Evolutionary conservation across 2,797 vertebrate genomes (phyloP).

Genomic region (Clangula hyemalis): DNA sequence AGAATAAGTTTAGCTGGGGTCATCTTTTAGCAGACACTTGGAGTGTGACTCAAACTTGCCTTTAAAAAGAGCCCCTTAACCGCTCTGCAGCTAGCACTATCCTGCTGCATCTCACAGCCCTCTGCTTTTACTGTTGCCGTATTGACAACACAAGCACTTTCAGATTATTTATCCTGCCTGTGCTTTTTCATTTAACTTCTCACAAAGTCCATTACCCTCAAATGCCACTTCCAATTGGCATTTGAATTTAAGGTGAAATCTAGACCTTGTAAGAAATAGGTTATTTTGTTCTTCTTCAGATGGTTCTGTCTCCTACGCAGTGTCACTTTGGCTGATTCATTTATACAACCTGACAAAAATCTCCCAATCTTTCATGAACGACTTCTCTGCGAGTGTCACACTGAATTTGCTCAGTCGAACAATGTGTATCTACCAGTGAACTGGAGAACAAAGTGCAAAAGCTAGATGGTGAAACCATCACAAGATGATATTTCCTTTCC

Average conservation of each 20-base stretch:
- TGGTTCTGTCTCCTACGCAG: slow-evolving; percentile 29
- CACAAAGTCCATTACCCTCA: slow-evolving; percentile 56
- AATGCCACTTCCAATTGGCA: slow-evolving; percentile 59
- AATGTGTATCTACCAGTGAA: neutral
- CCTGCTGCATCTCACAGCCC: neutral
- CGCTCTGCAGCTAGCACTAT: neutral
- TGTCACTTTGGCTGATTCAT: slow-evolving; percentile 69
- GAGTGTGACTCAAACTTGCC: rapidly evolving
- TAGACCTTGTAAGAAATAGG: slow-evolving; percentile 60
- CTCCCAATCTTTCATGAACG: slow-evolving; percentile 3
- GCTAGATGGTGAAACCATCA: neutral
- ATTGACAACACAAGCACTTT: neutral
- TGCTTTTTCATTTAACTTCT: slow-evolving; percentile 57
- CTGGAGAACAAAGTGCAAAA: neutral
- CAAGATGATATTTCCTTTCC: neutral
- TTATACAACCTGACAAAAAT: slow-evolving; percentile 65
- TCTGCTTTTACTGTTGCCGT: neutral
- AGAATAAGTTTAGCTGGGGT: neutral
- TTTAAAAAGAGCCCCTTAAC: neutral
- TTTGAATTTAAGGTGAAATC: slow-evolving; percentile 54
- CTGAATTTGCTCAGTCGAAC: slow-evolving; percentile 45
- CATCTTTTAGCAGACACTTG: neutral
- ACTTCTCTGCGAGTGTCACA: slow-evolving; percentile 52
- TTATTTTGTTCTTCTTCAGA: slow-evolving; percentile 62
- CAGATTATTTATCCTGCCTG: slow-evolving; percentile 33